Evolutionary conservation across 1,140 invertebrate genomes (phyloP), one percentile per base, ranked within the genome.

Genomic region (Dreissena polymorpha): DNA sequence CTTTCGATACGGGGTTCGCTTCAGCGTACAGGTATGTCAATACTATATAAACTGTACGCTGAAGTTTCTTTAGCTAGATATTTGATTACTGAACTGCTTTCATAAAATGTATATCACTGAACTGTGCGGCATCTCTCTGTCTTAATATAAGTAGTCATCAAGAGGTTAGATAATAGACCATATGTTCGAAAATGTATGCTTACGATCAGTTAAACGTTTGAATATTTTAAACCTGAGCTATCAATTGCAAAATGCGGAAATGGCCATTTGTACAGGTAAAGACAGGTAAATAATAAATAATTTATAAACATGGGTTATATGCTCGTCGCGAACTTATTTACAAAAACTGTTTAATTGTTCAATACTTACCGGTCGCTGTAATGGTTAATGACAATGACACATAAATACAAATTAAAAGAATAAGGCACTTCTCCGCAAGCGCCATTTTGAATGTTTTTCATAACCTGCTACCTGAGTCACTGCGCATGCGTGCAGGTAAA

Each of bases 381-480:
- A 60, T n/a, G 6, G 21, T n/a, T 23, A 23, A 60, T 60, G 57
- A 18, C 2, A 12, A 6, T 18, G 21, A 60, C 21, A 60, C 2
- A 60, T 60, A 60, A 5, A 60, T 12, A 60, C 2, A 60, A n/a
- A 23, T 60, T 60, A 60, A n/a, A 23, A 2, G 12, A 18, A 2
- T 60, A 18, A n/a, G 57, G 57, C 16, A n/a, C 21, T n/a, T n/a
- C 57, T 23, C 16, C 16, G 57, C 21, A 60, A n/a, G 57, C 57
- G 57, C 57, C 57, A 60, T 60, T 60, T 60, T 60, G 16, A 60
- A 60, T 60, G 57, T 39, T 39, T 39, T 60, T 60, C 57, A n/a
- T 23, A 23, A 23, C 2, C 2, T 23, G 57, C 16, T 60, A 60
- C 57, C 57, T 60, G 57, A 60, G 21, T 23, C 16, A 60, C 16